Evolutionary conservation across 2,888 invertebrate species (phyloP), one percentile per base, ranked within the genome.

Genomic region (Harpagoxenus sublaevis): DNA sequence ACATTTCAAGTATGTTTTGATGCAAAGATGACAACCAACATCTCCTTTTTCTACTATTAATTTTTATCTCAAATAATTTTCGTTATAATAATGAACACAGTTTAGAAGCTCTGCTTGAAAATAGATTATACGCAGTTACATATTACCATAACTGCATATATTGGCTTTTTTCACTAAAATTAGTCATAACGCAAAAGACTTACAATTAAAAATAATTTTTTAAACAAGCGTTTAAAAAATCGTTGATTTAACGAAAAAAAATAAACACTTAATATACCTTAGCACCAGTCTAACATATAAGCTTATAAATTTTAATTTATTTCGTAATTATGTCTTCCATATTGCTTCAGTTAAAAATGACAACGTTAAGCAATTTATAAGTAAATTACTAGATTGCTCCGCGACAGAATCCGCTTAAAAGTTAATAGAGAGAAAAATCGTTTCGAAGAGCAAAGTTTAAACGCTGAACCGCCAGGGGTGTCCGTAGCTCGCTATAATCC

Each of bases 361-460:
- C 39, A 3, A 78, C 9, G 12, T 70, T 31, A 57, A 31, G 55
- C 28, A 42, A 78, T 70, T 78, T 28, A 45, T 45, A 45, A 57
- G 78, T 45, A 55, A n/a, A n/a, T n/a, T n/a, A 78, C 23, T 42
- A 78, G 45, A 78, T 78, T 78, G 68, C 31, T 45, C 9, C 57
- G 39, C 39, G 57, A 57, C 78, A 23, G n/a, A 78, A 78, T 78
- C 35, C 68, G 45, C n/a, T 78, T 70, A 68, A 68, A 78, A 78
- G 55, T 78, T 78, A 78, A 78, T 78, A 78, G 55, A 70, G 57
- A 78, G 71, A 78, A 78, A 78, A 78, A 78, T 70, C 55, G 35
- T 68, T 48, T 28, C n/a, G 39, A 62, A 68, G 68, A 53, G 78
- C 55, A 55, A 55, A 78, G 42, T 68, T 68, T 78, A 70, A 75